A percentile compares a stretch with the other conserved stretches of the same genome.
Conservation (phyloP, 2,113 vertebrate genomes). For the Daphoenositta chrysoptera region DNA sequence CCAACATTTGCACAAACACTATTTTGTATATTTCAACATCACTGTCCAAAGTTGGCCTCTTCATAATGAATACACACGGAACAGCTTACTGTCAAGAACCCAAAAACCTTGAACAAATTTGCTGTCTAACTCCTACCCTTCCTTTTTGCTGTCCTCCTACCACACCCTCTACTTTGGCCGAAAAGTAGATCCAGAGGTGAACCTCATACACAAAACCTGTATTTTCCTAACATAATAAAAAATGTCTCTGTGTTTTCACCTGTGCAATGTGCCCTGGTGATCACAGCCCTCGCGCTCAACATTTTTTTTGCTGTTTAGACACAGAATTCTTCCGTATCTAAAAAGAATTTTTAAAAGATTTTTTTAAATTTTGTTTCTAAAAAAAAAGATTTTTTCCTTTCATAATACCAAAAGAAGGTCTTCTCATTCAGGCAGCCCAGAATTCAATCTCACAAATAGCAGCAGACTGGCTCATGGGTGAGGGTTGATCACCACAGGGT, state of each 20-base stretch:
- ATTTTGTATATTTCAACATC: neutral
- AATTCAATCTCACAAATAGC: accelerated
- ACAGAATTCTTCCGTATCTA: neutral
- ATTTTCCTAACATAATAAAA: neutral
- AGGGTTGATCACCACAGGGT: neutral
- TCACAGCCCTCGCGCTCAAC: neutral
- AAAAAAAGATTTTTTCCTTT: neutral
- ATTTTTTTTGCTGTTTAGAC: neutral
- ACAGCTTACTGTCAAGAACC: neutral
- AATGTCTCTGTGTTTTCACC: neutral
- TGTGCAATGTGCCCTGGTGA: neutral
- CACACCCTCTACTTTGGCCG: neutral
- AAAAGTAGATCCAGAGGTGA: neutral
- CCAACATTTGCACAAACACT: neutral
- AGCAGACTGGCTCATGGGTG: neutral
- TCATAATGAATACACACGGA: neutral
- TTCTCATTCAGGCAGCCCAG: neutral
- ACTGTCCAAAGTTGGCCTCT: neutral
- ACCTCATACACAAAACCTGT: neutral
- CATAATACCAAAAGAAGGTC: accelerated
- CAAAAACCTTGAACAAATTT: neutral
- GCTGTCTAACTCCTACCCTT: neutral
- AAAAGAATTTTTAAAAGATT: accelerated
- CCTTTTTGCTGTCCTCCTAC: neutral
- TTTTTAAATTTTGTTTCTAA: neutral